Conservation (phyloP, 2,113 vertebrate genomes). For the Nesoenas mayeri region DNA sequence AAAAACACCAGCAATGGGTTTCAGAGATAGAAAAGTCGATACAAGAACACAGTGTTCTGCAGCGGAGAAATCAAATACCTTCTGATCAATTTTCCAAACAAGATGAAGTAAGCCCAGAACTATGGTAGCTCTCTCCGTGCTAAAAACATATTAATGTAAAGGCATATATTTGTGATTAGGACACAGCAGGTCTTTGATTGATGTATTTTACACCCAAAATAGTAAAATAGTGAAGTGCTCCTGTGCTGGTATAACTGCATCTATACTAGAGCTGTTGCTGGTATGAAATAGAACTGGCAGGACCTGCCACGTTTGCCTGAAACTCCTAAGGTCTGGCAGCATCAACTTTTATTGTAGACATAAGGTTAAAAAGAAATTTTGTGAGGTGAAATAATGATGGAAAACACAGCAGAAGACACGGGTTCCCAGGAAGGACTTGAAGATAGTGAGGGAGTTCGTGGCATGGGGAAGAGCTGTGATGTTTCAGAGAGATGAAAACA, state of each 20-base stretch:
- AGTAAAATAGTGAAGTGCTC: neutral
- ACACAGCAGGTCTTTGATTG: neutral
- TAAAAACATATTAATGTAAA: neutral
- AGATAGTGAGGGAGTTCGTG: neutral
- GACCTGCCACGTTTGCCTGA: neutral
- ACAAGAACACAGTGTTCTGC: neutral
- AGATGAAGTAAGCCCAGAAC: neutral
- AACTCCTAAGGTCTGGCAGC: neutral
- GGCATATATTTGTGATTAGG: neutral
- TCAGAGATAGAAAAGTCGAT: neutral
- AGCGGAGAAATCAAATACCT: neutral
- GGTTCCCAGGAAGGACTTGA: neutral
- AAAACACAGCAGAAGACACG: neutral
- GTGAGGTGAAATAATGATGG: neutral
- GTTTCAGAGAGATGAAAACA: neutral
- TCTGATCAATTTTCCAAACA: slow-evolving; percentile 12
- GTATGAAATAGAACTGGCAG: neutral
- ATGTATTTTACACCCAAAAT: neutral
- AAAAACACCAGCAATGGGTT: neutral
- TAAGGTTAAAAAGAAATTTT: neutral
- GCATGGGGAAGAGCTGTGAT: neutral
- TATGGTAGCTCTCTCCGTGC: neutral
- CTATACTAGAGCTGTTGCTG: neutral
- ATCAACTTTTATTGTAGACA: neutral
- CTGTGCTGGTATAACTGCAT: neutral